These are phyloP conservation scores for Perca fluviatilis DNA, from an alignment of 2,113 vertebrate species.

Conservation along the genomic window DNA sequence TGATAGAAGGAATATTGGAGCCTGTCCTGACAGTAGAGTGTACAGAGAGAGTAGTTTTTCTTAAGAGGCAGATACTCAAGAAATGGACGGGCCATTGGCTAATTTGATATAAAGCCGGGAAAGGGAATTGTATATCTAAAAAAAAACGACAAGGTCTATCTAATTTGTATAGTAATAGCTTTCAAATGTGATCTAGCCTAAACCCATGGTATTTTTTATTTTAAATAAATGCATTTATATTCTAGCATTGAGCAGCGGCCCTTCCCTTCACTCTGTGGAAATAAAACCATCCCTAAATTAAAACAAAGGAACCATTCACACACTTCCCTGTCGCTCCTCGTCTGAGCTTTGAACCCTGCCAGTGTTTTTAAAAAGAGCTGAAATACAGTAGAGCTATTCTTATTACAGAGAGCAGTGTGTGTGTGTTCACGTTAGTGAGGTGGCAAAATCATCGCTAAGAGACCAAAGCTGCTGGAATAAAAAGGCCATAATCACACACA, in stretches of 20 bases:
- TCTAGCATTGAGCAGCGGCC: neutral
- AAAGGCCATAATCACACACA: neutral
- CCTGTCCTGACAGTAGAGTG: neutral
- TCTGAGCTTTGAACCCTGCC: constrained; percentile 23
- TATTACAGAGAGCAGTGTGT: neutral
- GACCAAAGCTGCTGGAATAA: neutral
- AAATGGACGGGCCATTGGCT: neutral
- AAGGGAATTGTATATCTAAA: neutral
- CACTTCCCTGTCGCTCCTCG: neutral
- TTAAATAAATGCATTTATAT: neutral
- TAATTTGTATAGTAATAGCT: neutral
- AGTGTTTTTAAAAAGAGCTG: neutral
- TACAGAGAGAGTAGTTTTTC: neutral
- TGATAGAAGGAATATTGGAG: neutral
- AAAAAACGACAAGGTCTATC: neutral
- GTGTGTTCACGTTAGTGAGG: neutral
- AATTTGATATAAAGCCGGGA: neutral
- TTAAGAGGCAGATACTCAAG: neutral
- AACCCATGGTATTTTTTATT: neutral
- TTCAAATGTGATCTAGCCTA: neutral
- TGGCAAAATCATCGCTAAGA: neutral
- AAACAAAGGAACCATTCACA: constrained; percentile 65
- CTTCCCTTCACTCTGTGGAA: no score
- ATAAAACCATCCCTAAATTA: neutral
- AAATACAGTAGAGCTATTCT: neutral